A percentile compares a stretch with the other conserved stretches of the same genome.
These are phyloP conservation scores for Tetrao urogallus DNA, from an alignment of 2,113 vertebrate genomes.

Conservation along the genomic window DNA sequence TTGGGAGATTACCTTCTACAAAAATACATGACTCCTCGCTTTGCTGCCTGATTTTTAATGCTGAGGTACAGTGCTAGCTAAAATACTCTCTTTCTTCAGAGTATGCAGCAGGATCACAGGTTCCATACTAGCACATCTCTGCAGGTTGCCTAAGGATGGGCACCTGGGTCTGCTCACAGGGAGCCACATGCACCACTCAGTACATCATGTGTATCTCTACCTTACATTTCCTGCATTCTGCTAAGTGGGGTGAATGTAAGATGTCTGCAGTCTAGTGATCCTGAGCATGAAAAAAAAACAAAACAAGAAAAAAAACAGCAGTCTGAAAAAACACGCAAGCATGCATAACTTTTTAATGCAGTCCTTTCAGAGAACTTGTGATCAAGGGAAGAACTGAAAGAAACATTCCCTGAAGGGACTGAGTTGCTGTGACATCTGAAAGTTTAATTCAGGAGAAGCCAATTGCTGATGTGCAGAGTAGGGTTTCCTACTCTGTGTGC, in stretches of 20 bases:
- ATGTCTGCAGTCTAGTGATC: background rate
- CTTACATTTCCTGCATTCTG: background rate
- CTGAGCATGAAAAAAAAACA: background rate
- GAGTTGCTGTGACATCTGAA: background rate
- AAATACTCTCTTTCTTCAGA: background rate
- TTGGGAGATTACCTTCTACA: background rate
- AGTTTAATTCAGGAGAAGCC: background rate
- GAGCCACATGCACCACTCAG: background rate
- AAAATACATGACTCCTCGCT: background rate
- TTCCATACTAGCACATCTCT: background rate
- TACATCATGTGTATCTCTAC: rapidly evolving
- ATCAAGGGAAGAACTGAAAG: conserved; percentile 23
- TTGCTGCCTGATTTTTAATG: background rate
- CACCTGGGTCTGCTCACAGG: background rate
- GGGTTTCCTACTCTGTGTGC: background rate
- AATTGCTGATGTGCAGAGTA: background rate
- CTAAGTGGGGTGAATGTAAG: background rate
- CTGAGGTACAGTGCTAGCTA: background rate
- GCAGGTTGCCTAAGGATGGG: background rate
- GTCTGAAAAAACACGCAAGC: background rate
- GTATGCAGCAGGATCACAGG: background rate
- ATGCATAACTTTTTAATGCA: background rate
- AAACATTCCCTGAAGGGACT: background rate
- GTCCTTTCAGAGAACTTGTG: conserved; percentile 24
- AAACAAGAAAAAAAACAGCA: background rate